A percentile compares a stretch with the other conserved stretches of the same genome.
These are phyloP conservation scores for Xylocopa sonorina DNA, from an alignment of 1,140 invertebrate species.

Conservation along the genomic window DNA sequence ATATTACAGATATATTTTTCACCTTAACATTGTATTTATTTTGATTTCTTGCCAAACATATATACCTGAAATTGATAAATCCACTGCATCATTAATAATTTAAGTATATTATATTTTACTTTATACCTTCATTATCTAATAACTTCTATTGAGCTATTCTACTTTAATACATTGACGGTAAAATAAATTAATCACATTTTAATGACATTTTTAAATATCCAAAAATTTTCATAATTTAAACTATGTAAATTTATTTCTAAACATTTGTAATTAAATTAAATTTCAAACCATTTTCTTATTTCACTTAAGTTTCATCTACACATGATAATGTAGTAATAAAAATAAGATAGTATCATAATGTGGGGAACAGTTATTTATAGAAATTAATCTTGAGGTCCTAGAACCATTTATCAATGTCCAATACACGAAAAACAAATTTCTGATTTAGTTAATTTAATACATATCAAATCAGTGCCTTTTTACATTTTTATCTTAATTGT, in stretches of 20 bases:
- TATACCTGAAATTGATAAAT: constrained; percentile 72
- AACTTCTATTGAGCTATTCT: background rate
- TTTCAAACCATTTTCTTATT: constrained; percentile 13
- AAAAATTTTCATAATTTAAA: background rate
- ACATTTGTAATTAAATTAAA: background rate
- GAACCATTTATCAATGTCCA: constrained; percentile 55
- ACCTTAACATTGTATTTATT: constrained; percentile 67
- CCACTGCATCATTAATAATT: constrained; percentile 23
- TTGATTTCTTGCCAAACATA: constrained; percentile 67
- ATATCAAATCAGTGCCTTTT: constrained; percentile 2
- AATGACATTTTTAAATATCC: background rate
- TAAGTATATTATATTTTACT: background rate
- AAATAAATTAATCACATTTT: too few species aligned
- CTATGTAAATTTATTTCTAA: background rate
- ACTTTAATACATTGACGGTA: background rate
- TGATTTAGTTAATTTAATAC: constrained; percentile 8
- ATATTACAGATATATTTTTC: constrained; percentile 60
- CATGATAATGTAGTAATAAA: constrained; percentile 41
- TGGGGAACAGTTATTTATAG: constrained; percentile 64
- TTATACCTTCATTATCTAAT: background rate
- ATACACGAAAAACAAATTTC: constrained; percentile 34
- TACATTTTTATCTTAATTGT: constrained; percentile 3
- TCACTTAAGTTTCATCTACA: constrained; percentile 40
- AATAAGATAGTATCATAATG: constrained; percentile 48
- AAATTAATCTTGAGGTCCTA: constrained; percentile 59